Evolutionary conservation across 2,797 vertebrate species (phyloP), one percentile per base, ranked within the genome.

Genomic region (Sebastes iracundus): DNA sequence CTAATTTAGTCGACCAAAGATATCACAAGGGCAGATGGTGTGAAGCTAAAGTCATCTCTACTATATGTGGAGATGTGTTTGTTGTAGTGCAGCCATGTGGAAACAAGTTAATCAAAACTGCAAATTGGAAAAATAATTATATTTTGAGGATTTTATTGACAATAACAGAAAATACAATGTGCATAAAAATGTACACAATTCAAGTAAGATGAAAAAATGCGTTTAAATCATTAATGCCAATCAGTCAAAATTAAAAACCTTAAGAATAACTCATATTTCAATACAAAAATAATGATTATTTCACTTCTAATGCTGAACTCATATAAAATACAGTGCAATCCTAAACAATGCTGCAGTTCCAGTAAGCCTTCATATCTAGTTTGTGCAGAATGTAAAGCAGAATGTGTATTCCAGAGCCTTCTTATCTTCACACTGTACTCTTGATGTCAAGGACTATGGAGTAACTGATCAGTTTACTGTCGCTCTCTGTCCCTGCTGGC

Each of bases 361-460:
- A 20, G 49, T 25, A 78, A 80, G 71, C 58, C 28, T 70, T 74
- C 18, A 65, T 16, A 55, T 42, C 8, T 22, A 8, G 20, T 59
- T 62, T 70, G 28, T 74, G 61, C 46, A 22, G 12, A 68, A 13
- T 28, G 35, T 65, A 74, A 72, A 87, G 79, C 58, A 77, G 28
- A 59, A 75, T 14, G 4, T 27, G 13, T 10, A 10, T 28, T 25
- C 52, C 28, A 72, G 67, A 80, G 7, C 3, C 28, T 30, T 35
- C 2, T 16, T 23, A 7, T 79, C 53, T 35, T 95, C 75, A 96
- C 79, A 96, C 95, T 0, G 88, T 92, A 33, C 91, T 94, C 91
- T 94, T 96, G 69, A 93, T 35, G 6, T 96, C 95, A 4, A 96
- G 82, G 77, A 96, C 93, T 18, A 96, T 96, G 80, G 95, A 92